phyloP scores from a whole-genome alignment of 2,113 vertebrate species.

The Xiphorhynchus elegans region DNA sequence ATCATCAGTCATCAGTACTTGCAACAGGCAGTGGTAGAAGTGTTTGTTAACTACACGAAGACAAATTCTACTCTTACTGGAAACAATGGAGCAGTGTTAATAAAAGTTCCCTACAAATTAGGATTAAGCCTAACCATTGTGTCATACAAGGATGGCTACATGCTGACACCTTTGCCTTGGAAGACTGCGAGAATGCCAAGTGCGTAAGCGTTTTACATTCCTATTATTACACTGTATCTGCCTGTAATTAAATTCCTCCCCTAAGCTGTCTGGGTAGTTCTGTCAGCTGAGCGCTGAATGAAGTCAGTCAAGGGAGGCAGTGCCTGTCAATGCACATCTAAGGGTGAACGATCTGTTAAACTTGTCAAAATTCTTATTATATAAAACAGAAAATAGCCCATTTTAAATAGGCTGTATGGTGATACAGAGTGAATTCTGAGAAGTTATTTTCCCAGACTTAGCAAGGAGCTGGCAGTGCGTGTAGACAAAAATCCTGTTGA shows the following conservation, averaged over 20 bases:
- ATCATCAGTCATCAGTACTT: conserved; percentile 85
- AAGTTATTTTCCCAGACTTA: background rate
- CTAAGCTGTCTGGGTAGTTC: background rate
- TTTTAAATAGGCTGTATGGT: background rate
- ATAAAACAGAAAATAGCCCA: background rate
- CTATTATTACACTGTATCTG: conserved; percentile 6
- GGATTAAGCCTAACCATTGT: conserved; percentile 85
- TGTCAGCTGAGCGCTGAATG: background rate
- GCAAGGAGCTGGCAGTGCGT: background rate
- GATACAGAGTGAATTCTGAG: background rate
- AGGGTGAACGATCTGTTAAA: background rate
- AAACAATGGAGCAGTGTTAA: conserved; percentile 81
- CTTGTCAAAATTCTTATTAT: background rate
- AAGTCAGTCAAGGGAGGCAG: background rate
- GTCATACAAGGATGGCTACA: conserved; percentile 86
- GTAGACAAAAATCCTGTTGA: background rate
- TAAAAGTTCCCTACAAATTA: conserved; percentile 82
- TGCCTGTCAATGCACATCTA: background rate
- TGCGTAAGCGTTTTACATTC: conserved; percentile 61
- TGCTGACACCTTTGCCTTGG: conserved; percentile 89
- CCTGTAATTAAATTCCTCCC: background rate
- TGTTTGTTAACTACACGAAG: conserved; percentile 88
- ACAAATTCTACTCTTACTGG: conserved; percentile 80
- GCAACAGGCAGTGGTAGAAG: conserved; percentile 80
- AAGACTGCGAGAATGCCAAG: conserved; percentile 89